Evolutionary conservation across 2,888 invertebrate species (phyloP), one percentile per base, ranked within the genome.

Genomic region (Laothoe populi): DNA sequence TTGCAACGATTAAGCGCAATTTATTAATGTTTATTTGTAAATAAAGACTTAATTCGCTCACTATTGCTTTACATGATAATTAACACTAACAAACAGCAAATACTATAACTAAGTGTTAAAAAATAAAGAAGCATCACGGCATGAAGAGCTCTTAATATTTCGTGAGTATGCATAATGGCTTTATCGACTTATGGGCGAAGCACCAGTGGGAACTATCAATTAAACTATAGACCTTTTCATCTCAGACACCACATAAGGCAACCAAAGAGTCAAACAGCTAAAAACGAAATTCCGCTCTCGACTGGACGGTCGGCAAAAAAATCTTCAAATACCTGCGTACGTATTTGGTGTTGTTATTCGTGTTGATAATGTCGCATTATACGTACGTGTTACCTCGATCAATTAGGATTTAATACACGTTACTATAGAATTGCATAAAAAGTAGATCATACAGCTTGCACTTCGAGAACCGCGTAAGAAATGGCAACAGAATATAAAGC

Each of bases 111-210:
- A 74, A 71, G 74, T 70, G 73, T 72, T 61, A 66, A 78, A 73
- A 67, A 70, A 75, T 71, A 53, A 64, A 26, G 66, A 66, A 68
- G 67, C 72, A 66, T 63, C 60, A 64, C 63, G 60, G 62, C 66
- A 63, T 64, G 61, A 59, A 46, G 61, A 67, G 64, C 64, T 74
- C 67, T 80, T 81, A 73, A 79, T 82, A 83, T 85, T 87, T 83
- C 73, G 75, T 79, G 78, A 84, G 72, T 75, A 82, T 83, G 74
- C 73, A 77, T 88, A 87, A 90, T 89, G 84, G 78, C 89, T 90
- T 85, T 79, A 90, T 90, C 76, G 71, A 59, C 69, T 72, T 69
- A 66, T 68, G 69, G 69, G 74, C 67, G 65, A 75, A 69, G 71
- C 69, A 74, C 69, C 73, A 74, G 70, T 80, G 79, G 77, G 73